phyloP scores from a whole-genome alignment of 2,113 vertebrate genomes.

The Hirundichthys speculiger region DNA sequence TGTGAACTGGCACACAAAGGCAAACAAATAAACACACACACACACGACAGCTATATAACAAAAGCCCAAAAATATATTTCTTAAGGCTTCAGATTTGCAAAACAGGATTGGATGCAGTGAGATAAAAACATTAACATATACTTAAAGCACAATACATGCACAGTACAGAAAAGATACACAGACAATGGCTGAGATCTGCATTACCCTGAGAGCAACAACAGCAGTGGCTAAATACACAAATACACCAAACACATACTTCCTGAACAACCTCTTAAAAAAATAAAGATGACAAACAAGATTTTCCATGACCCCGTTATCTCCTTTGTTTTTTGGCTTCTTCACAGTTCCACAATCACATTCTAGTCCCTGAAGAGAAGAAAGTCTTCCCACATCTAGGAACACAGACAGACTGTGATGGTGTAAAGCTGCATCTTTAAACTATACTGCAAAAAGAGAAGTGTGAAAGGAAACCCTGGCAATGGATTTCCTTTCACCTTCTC shows the following conservation, averaged over 20 bases:
- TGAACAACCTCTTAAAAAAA: constrained; percentile 38
- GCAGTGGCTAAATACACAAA: constrained; percentile 25
- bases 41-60: constrained; percentile 10
- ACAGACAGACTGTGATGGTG: constrained; percentile 17
- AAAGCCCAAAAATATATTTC: constrained; percentile 45
- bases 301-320: constrained; percentile 45
- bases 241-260: constrained; percentile 6
- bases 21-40: constrained; percentile 6
- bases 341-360: constrained; percentile 31
- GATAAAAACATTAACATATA: constrained; percentile 71
- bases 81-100: constrained; percentile 49
- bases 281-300: constrained; percentile 31
- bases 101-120: constrained; percentile 60
- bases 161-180: constrained; percentile 34
- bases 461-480: constrained; percentile 1
- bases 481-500: too few relatives aligned
- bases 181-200: constrained; percentile 9
- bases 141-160: constrained; percentile 57
- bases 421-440: constrained; percentile 32
- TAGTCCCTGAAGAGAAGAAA: constrained; percentile 21
- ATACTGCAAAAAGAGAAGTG: not conserved
- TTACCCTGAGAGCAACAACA: constrained; percentile 25
- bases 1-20: not conserved
- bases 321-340: constrained; percentile 44
- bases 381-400: constrained; percentile 42